These are phyloP conservation scores for Zosterops pallidus DNA, from an alignment of 2,113 vertebrate species.

Conservation along the genomic window DNA sequence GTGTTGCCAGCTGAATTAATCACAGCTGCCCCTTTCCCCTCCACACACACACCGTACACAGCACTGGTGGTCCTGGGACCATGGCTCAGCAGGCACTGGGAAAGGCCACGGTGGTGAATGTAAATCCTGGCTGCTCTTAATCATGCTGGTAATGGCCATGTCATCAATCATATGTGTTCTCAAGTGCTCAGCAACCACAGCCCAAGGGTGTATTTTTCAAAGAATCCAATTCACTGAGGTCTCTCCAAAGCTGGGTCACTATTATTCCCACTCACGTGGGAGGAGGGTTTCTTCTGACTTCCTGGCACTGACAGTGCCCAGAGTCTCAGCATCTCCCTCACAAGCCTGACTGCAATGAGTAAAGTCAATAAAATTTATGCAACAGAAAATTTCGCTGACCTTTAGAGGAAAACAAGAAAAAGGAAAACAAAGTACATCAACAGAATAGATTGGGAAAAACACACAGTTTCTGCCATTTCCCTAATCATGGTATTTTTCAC, in stretches of 20 bases:
- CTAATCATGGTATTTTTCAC: neutral
- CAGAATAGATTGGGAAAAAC: neutral
- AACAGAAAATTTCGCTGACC: conserved; percentile 23
- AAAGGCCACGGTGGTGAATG: conserved; percentile 57
- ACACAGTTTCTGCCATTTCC: neutral
- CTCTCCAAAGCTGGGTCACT: conserved; percentile 39
- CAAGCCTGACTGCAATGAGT: neutral
- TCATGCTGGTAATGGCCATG: conserved; percentile 1
- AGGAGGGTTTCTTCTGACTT: neutral
- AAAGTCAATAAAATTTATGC: conserved; percentile 32
- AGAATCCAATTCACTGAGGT: conserved; percentile 15
- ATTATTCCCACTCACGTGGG: neutral
- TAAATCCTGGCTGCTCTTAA: conserved; percentile 64
- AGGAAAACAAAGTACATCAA: conserved; percentile 27
- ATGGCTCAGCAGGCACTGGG: conserved; percentile 7
- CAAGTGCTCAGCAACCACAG: conserved; percentile 50
- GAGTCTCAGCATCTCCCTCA: neutral
- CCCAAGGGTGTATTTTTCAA: conserved; percentile 46
- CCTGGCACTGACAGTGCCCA: neutral
- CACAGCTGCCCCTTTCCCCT: neutral
- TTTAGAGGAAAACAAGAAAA: conserved; percentile 39
- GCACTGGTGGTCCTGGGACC: conserved; percentile 2
- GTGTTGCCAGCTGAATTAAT: conserved; percentile 43
- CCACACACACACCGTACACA: neutral
- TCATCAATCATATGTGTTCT: conserved; percentile 47